These are phyloP conservation scores for Channa striata DNA, from an alignment of 2,797 vertebrate genomes.

Conservation along the genomic window DNA sequence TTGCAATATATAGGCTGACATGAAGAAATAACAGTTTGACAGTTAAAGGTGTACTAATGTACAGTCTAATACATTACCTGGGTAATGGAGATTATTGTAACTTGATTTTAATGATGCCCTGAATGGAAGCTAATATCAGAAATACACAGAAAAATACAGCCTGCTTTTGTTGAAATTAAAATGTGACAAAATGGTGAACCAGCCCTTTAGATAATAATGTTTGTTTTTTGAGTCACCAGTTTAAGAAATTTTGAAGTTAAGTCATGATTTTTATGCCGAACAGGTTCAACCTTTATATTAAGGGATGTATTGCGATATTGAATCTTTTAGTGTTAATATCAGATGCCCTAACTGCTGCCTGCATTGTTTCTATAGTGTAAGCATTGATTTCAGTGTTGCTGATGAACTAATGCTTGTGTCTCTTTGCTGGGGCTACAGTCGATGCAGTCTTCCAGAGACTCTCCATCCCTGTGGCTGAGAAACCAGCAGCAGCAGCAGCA, in stretches of 20 bases:
- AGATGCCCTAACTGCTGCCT: conserved; percentile 28
- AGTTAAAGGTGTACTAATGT: background rate
- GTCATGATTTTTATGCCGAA: background rate
- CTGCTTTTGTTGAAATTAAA: background rate
- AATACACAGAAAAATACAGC: background rate
- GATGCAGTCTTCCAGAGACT: conserved; percentile 87
- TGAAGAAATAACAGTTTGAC: background rate
- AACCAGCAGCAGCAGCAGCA: conserved; percentile 74
- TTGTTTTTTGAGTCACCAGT: too few relatives aligned
- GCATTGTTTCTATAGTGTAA: conserved; percentile 36
- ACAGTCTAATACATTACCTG: background rate
- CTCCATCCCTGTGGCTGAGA: conserved; percentile 81
- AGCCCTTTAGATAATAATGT: background rate
- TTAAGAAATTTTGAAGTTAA: too few relatives aligned
- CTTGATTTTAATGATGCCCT: background rate
- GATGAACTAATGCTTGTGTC: conserved; percentile 57
- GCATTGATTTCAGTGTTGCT: conserved; percentile 55
- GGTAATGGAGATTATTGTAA: conserved; percentile 6
- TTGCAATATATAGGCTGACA: background rate
- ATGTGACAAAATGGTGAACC: background rate
- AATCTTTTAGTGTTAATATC: conserved; percentile 17
- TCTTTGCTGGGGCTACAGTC: conserved; percentile 84
- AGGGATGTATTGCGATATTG: conserved; percentile 9
- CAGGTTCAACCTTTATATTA: background rate
- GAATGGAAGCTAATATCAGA: background rate